These are phyloP conservation scores for Premnoplex brunnescens DNA, from an alignment of 2,797 vertebrate species.

Conservation along the genomic window DNA sequence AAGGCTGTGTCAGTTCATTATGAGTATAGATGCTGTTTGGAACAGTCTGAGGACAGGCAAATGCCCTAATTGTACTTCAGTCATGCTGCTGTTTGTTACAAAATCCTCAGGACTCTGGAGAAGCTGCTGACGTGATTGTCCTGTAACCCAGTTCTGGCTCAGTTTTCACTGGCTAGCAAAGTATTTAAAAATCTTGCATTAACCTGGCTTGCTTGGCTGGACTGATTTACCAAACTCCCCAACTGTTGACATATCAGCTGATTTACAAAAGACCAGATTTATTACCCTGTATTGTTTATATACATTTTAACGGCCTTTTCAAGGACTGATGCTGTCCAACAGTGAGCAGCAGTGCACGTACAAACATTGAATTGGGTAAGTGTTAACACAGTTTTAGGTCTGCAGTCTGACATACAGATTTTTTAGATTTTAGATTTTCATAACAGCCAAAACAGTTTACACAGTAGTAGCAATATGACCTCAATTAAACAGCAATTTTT, in stretches of 20 bases:
- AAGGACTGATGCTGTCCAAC: not conserved
- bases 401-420: not conserved
- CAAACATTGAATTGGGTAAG: not conserved
- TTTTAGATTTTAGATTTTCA: not conserved
- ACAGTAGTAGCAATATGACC: not conserved
- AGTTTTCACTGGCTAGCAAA: not conserved
- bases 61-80: not conserved
- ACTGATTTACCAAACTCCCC: not conserved
- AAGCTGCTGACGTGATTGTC: not conserved
- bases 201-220: not conserved
- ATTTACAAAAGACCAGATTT: not conserved
- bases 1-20: not conserved
- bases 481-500: not conserved
- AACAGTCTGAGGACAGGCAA: not conserved
- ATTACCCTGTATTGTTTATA: not conserved
- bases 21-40: not conserved
- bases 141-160: conserved; percentile 6
- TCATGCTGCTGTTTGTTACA: not conserved
- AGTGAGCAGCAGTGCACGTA: not conserved
- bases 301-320: not conserved
- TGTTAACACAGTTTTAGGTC: not conserved
- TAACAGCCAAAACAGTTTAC: not conserved
- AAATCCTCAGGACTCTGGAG: not conserved
- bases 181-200: not conserved
- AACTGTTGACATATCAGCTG: not conserved